Conservation (phyloP, 2,113 vertebrate species). For the Cynopterus brachyotis region DNA sequence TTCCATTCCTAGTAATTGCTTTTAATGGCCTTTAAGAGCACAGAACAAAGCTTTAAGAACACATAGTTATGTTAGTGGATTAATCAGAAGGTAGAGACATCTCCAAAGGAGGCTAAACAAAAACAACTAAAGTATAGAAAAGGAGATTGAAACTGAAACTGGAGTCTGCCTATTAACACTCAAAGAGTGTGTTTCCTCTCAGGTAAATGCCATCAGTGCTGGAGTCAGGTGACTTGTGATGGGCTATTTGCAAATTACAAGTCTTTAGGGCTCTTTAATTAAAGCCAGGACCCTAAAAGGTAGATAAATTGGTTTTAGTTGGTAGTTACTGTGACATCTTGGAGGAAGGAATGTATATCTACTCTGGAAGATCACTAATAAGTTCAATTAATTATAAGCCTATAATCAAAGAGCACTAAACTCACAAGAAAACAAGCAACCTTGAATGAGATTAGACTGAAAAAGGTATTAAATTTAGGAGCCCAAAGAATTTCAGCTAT, state of each 20-base stretch:
- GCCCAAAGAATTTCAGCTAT: background rate
- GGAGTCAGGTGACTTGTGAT: background rate
- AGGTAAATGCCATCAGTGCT: background rate
- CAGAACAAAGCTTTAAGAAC: background rate
- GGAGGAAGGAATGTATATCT: background rate
- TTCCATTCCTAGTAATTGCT: background rate
- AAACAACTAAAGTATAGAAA: background rate
- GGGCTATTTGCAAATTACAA: background rate
- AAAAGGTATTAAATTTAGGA: background rate
- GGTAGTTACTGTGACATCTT: background rate
- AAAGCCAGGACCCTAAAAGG: background rate
- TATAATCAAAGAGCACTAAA: background rate
- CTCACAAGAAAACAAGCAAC: background rate
- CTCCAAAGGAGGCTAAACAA: background rate
- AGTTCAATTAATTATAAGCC: background rate
- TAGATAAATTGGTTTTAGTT: background rate
- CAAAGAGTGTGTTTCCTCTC: background rate
- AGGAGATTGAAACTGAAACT: background rate
- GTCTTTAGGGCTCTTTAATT: background rate
- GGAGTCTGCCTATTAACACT: background rate
- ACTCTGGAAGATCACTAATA: background rate
- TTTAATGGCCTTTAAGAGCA: background rate
- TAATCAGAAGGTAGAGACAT: background rate
- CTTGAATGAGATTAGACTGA: background rate
- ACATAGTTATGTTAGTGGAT: background rate